Conservation (phyloP, 2,888 invertebrate genomes). For the Leucoptera coffeella region DNA sequence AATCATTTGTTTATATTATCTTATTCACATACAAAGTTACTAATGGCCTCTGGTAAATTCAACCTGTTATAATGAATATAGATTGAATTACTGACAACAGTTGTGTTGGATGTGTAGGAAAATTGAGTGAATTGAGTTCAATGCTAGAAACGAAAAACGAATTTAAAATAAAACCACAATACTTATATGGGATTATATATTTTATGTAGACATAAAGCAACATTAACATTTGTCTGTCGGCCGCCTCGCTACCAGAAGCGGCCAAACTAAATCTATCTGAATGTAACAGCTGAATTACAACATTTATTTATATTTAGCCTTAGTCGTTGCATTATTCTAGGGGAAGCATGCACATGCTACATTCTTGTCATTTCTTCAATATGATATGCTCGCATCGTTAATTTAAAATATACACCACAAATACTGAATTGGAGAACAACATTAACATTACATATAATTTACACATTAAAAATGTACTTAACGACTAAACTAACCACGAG, state of each 20-base stretch:
- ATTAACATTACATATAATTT: constrained; percentile 34
- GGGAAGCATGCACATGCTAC: constrained; percentile 1
- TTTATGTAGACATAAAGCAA: constrained; percentile 55
- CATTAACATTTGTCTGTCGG: constrained; percentile 48
- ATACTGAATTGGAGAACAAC: constrained; percentile 50
- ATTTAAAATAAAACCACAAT: constrained; percentile 21
- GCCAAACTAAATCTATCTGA: constrained; percentile 40
- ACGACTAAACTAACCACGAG: constrained; percentile 44
- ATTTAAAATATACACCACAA: constrained; percentile 40
- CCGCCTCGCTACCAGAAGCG: constrained; percentile 17
- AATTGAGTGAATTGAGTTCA: too few relatives aligned
- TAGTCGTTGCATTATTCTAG: too few relatives aligned
- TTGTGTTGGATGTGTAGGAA: too few relatives aligned
- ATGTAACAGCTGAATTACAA: constrained; percentile 54
- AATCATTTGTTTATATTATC: too few relatives aligned
- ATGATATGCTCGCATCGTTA: constrained; percentile 13
- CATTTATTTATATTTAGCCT: too few relatives aligned
- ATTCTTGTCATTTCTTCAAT: constrained; percentile 14
- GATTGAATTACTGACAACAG: too few relatives aligned
- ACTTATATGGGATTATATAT: constrained; percentile 48
- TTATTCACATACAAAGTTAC: too few relatives aligned
- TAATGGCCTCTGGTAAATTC: too few relatives aligned
- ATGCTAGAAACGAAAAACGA: too few relatives aligned
- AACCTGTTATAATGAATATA: too few relatives aligned
- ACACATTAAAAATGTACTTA: constrained; percentile 46